phyloP scores from a whole-genome alignment of 2,797 vertebrate species.

The Molossus alvarezi region DNA sequence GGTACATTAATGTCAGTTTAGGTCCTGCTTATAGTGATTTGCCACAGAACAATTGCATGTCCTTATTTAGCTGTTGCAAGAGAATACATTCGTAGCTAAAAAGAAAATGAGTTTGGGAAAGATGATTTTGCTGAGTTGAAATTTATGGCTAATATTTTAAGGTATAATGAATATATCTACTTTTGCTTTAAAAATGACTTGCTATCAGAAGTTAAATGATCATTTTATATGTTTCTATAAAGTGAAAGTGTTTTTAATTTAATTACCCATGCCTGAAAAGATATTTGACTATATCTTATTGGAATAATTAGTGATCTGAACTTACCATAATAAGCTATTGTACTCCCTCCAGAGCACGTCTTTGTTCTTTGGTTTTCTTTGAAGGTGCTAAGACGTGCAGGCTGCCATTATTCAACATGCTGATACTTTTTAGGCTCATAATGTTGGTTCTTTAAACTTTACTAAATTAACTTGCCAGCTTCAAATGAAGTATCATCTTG shows the following conservation, averaged over 20 bases:
- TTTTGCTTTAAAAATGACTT: slow-evolving; percentile 73
- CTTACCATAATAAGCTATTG: slow-evolving; percentile 56
- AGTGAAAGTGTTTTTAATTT: slow-evolving; percentile 70
- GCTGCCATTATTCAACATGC: slow-evolving; percentile 79
- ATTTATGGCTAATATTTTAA: slow-evolving; percentile 60
- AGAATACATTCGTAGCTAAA: slow-evolving; percentile 30
- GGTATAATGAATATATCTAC: slow-evolving; percentile 22
- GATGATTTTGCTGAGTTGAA: slow-evolving; percentile 60
- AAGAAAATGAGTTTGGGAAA: slow-evolving; percentile 64
- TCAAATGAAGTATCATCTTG: slow-evolving; percentile 89
- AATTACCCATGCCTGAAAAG: slow-evolving; percentile 60
- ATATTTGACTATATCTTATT: slow-evolving; percentile 57
- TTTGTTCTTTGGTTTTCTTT: slow-evolving; percentile 54
- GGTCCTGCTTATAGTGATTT: slow-evolving; percentile 42
- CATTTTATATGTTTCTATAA: slow-evolving; percentile 73
- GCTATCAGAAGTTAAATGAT: slow-evolving; percentile 66
- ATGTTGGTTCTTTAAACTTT: slow-evolving; percentile 86
- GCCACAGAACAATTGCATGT: slow-evolving; percentile 22
- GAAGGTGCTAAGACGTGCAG: slow-evolving; percentile 60
- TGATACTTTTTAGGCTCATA: slow-evolving; percentile 65
- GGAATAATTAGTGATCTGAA: slow-evolving; percentile 65
- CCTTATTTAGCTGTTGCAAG: slow-evolving; percentile 58
- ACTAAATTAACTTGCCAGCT: slow-evolving; percentile 88
- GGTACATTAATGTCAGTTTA: slow-evolving; percentile 22
- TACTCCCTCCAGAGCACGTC: slow-evolving; percentile 58